Base-by-base conservation (phyloP, 2,797 vertebrate genomes). In the Lindbergichthys nudifrons region DNA sequence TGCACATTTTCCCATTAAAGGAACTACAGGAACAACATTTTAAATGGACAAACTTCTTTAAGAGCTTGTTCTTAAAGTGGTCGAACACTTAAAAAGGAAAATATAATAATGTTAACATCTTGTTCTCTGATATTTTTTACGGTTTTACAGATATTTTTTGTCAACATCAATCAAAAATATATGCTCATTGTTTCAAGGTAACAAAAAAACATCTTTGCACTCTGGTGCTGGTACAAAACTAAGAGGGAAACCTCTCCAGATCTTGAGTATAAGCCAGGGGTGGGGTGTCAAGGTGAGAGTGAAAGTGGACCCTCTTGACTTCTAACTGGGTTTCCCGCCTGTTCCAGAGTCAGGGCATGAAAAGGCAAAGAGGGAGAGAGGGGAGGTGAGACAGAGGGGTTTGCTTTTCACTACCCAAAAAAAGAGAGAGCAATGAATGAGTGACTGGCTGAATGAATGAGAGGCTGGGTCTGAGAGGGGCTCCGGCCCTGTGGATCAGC, bases 341-440 rank as follows among this genome's bases (percentile, higher is more conserved):
- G 76, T 83, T 73, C 70, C 79, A 42, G 71, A 87, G 81, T 88
- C 83, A 81, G 45, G 48, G 69, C 79, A 65, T 88, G 75, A 92
- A 93, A 92, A 93, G 88, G 85, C 85, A 73, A 41, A 75, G 69
- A 70, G 52, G 58, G 39, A 12, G 66, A 50, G 80, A 53, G 65
- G 63, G 79, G 64, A 73, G 75, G 73, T 66, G 72, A 65, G 71
- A 85, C 81, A 70, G 83, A 86, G 81, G 87, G 82, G 80, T 84
- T 88, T 83, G 89, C 85, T 88, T 88, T 93, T 91, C 81, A 88
- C 64, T 75, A 66, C 80, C n/a, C 26, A n/a, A 50, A 70, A 75
- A 75, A 58, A 80, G 93, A 93, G 93, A 90, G 93, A 93, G 93
- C 92, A 93, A 92, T 91, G 94, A 93, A 94, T 93, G 90, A 92